Base-by-base conservation (phyloP, 2,888 invertebrate genomes). In the Elgonia sp. region DNA sequence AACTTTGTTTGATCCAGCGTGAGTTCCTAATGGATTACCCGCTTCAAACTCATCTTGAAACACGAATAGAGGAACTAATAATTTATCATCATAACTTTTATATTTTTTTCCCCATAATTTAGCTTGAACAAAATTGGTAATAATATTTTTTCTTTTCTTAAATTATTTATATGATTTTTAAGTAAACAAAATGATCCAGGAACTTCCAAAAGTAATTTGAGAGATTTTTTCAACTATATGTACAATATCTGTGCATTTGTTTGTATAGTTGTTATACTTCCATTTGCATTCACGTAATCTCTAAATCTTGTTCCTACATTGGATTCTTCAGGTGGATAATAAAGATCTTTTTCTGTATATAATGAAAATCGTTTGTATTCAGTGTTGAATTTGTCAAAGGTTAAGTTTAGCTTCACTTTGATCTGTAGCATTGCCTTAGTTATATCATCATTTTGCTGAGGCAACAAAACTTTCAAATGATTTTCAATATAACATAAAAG, bases 311-410 rank as follows among this genome's bases (percentile, higher is more conserved):
- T 29, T 29, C 29, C 29, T 5, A 29, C 29, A 29, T 1, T 29
- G 5, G 29, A 29, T 3, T 29, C 29, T 29, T 29, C 29, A 29
- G 29, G 29, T 5, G 29, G 3, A 29, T 29, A 3, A 29, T 29
- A 29, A 29, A 29, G 29, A 29, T 5, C 5, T 29, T 86, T 81
- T 62, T 63, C 55, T 42, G 46, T 0, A 37, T 76, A 86, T 40
- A 81, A 46, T n/a, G 72, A 55, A 86, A 86, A 86, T 21, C 86
- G 65, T 60, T 85, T 79, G 37, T 81, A 21, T 21, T 86, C 69
- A 8, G 81, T 62, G 46, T 80, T 14, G 69, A 85, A 73, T 57
- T 85, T 80, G 20, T 73, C 67, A 29, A 85, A 80, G 67, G 62
- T 72, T 57, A 62, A 57, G 40, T 62, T 42, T 29, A 42, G 20